Base-by-base conservation (phyloP, 2,888 invertebrate species). In the Digitonthophagus gazella region DNA sequence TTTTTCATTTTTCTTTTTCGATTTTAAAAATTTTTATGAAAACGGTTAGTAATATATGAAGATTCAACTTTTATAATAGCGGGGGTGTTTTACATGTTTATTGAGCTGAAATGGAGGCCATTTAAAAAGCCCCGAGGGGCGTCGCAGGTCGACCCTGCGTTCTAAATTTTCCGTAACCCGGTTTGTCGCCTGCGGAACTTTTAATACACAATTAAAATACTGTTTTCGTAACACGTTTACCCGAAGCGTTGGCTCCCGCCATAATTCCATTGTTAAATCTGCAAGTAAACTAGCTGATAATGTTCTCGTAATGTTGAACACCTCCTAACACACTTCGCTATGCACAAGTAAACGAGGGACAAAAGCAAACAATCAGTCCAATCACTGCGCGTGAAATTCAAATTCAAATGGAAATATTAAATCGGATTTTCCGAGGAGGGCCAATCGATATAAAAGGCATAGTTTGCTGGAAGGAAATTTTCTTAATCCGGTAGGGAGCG, bases 31-130 rank as follows among this genome's bases (percentile, higher is more conserved):
- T 44, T 44, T 44, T 44, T 44, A 11, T 5, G 28, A 44, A 44
- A 44, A 8, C 28, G 28, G 28, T 44, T 44, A 11, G 28, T 44
- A 5, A 44, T 61, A 19, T 19, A 61, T 61, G 61, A 61, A 61
- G 61, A 61, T 61, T 18, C 70, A 70, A 70, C 67, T 70, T 72
- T 73, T 74, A 72, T 80, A 80, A 82, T 83, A 83, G 83, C 82
- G 78, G 82, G 80, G 28, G 80, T 82, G 80, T 83, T 83, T 83
- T 83, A 82, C 83, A 83, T 83, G 83, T 83, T 83, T 83, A 83
- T 83, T 83, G 83, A 80, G 77, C 80, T 81, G 82, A 80, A 83
- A 83, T 82, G 82, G 82, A 81, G 81, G 82, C 82, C 79, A 83
- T 83, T 83, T 83, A 83, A 82, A 82, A 80, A 81, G 79, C 79